Percentiles rank a stretch among this genome's conserved stretches.
phyloP scores from a whole-genome alignment of 2,113 vertebrate species.

The Canis aureus region DNA sequence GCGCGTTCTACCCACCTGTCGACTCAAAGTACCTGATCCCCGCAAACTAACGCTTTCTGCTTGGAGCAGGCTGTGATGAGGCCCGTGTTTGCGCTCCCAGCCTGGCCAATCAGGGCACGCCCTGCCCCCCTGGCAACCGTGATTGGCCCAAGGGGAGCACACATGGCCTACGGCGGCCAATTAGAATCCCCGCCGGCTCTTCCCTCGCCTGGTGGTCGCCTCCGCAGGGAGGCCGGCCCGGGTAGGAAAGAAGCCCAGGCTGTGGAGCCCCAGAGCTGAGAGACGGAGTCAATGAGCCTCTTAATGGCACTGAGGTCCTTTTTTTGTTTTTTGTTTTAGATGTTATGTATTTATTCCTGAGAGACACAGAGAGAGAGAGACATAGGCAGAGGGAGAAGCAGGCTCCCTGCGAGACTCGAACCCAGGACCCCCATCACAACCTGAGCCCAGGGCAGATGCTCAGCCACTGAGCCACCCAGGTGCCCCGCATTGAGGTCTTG shows the following conservation, averaged over 20 bases:
- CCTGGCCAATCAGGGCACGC: slow-evolving; percentile 8
- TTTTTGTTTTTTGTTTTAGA: too few species aligned
- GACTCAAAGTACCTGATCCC: background rate
- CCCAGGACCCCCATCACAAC: too few species aligned
- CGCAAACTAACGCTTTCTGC: background rate
- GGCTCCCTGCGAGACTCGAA: too few species aligned
- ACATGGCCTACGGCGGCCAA: background rate
- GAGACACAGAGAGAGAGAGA: too few species aligned
- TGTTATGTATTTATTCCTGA: too few species aligned
- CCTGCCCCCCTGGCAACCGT: background rate
- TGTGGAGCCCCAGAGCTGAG: too few species aligned
- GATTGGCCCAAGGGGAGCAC: background rate
- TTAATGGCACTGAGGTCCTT: background rate
- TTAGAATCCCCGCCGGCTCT: background rate
- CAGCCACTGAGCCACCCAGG: too few species aligned
- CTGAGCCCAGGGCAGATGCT: too few species aligned
- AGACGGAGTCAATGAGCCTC: background rate
- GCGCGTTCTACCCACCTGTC: fast-evolving
- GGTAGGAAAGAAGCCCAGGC: background rate
- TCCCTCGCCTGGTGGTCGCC: background rate
- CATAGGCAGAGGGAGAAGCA: too few species aligned
- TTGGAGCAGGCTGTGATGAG: background rate
- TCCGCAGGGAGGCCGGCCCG: background rate
- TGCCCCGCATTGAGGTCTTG: background rate
- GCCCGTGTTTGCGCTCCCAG: background rate